phyloP scores from a whole-genome alignment of 2,113 vertebrate genomes.

The Ursus arctos region DNA sequence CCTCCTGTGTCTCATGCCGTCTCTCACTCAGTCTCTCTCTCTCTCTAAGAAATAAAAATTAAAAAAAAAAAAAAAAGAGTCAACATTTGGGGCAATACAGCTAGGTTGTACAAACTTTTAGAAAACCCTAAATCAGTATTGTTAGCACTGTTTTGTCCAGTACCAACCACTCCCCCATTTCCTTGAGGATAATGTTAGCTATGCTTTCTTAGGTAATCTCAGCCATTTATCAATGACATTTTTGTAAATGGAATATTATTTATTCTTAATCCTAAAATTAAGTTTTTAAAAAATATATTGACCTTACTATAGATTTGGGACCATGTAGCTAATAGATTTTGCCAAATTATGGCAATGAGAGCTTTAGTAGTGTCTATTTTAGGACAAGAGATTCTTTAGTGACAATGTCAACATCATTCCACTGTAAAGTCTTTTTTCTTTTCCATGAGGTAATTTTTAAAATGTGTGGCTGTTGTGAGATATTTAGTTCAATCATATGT shows the following conservation, averaged over 20 bases:
- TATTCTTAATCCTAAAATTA: conserved; percentile 30
- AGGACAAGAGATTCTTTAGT: conserved; percentile 18
- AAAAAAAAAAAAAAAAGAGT: background rate
- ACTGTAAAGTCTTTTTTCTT: background rate
- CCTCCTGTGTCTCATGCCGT: no score
- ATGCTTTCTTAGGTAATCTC: background rate
- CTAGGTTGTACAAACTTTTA: background rate
- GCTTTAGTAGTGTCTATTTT: background rate
- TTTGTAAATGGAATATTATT: conserved; percentile 51
- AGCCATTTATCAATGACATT: background rate
- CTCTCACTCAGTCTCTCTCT: no score
- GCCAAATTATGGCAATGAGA: background rate
- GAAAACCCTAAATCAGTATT: background rate
- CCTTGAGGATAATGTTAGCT: background rate
- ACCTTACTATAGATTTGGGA: background rate
- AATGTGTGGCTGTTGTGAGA: conserved; percentile 38
- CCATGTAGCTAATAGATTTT: background rate
- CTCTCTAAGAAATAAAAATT: no score
- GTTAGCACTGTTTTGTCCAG: background rate
- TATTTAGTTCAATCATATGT: conserved; percentile 38
- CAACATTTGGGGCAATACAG: background rate
- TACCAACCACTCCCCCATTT: background rate
- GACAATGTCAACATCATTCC: background rate
- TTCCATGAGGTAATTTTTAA: conserved; percentile 39
- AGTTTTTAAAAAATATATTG: conserved; percentile 5